Conservation (phyloP, 2,113 vertebrate genomes). For the Hymenochirus boettgeri region DNA sequence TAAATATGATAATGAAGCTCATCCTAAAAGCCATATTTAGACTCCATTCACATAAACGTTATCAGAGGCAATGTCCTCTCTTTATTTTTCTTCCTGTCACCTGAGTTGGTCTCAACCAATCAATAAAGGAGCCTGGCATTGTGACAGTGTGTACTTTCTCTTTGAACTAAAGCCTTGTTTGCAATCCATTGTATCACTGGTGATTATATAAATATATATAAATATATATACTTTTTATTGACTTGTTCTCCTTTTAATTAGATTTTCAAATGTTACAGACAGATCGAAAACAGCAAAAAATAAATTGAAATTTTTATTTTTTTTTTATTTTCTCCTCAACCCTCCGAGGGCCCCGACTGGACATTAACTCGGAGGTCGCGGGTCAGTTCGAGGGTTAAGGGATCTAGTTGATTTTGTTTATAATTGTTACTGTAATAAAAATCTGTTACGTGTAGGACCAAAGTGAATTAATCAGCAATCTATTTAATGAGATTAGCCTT, state of each 20-base stretch:
- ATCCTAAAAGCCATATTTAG: no score
- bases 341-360: background rate
- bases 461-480: slow-evolving; percentile 8
- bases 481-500: slow-evolving; percentile 10
- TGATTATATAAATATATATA: slow-evolving; percentile 10
- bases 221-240: slow-evolving; percentile 13
- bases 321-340: background rate
- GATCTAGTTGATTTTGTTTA: background rate
- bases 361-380: background rate
- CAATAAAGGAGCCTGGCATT: background rate
- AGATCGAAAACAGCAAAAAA: slow-evolving; percentile 6
- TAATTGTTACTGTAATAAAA: background rate
- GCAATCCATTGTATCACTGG: slow-evolving; percentile 6
- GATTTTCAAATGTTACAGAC: slow-evolving; percentile 24
- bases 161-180: background rate
- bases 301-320: slow-evolving; percentile 5
- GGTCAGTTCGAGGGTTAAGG: background rate
- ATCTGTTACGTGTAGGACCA: slow-evolving; percentile 14
- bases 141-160: background rate
- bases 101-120: background rate
- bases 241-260: slow-evolving; percentile 20
- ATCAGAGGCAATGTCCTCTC: no score
- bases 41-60: no score
- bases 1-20: no score
- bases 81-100: no score